Base-by-base conservation (phyloP, 1,140 invertebrate species). In the Cherax quadricarinatus region DNA sequence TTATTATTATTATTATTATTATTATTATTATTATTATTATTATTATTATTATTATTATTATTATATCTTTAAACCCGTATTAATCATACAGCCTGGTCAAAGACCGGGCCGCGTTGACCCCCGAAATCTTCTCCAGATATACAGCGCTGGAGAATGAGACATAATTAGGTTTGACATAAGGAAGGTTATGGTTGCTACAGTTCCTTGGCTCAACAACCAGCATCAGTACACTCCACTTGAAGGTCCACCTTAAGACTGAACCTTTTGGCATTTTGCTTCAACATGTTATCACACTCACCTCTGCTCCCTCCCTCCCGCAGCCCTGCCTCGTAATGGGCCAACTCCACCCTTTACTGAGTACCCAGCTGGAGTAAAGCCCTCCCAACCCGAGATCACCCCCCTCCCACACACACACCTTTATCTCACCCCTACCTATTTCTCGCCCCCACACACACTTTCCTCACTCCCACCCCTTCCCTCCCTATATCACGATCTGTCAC, bases 281-380 rank as follows among this genome's bases (percentile, higher is more conserved):
- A 30, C 82, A 84, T 60, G 53, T 24, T 84, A 84, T 84, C 30
- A 62, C 82, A 18, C 48, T 84, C 82, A 30, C 82, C 30, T 41
- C 30, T 41, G 30, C 2, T 66, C 30, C 82, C 10, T 48, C 82
- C 82, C 49, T n/a, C 78, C 81, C 49, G 30, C 82, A 53, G 30
- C 0, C 30, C 82, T 49, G n/a, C 57, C 57, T 60, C 57, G 57
- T 10, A 84, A 84, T 84, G 82, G 57, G 18, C 66, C 21, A 41
- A 62, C 82, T 84, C 82, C 82, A 84, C 82, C 82, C 82, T 62
- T 84, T 41, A 57, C 82, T 49, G 41, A 84, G 82, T 84, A 84
- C 57, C 3, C 82, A 84, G 53, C 53, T 84, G 57, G 82, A 84
- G 82, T 7, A 70, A 18, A 9, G 18, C 66, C 66, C 12, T 70